Percentiles rank a stretch among this genome's conserved stretches.
These are phyloP conservation scores for Sebastes kiyomatsui DNA, from an alignment of 2,797 vertebrate species.

Conservation along the genomic window DNA sequence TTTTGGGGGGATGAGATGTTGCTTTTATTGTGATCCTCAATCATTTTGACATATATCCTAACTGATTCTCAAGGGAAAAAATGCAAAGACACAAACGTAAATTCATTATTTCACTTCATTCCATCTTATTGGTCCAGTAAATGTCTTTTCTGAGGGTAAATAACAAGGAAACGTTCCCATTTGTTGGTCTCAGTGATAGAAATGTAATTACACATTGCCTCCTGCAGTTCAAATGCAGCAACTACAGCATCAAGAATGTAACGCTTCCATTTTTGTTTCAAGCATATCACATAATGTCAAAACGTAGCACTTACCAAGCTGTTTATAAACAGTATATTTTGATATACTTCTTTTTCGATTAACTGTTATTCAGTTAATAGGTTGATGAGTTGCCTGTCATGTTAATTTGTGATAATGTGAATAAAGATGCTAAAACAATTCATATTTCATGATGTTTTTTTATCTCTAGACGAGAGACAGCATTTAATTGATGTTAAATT, in stretches of 20 bases:
- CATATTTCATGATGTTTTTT: neutral
- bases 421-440: conserved; percentile 25
- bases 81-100: neutral
- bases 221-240: conserved; percentile 41
- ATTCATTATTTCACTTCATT: neutral
- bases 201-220: conserved; percentile 36
- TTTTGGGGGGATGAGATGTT: neutral
- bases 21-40: neutral
- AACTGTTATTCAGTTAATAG: neutral
- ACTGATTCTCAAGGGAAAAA: neutral
- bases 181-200: neutral
- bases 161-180: neutral
- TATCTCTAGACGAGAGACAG: neutral
- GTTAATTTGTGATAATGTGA: conserved; percentile 10
- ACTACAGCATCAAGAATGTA: conserved; percentile 34
- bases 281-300: neutral
- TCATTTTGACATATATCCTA: neutral
- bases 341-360: neutral
- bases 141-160: neutral
- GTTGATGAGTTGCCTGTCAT: neutral
- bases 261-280: neutral
- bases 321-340: conserved; percentile 20
- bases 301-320: neutral
- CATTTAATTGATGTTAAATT: neutral
- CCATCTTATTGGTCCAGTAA: neutral